These are phyloP conservation scores for Pagrus major DNA, from an alignment of 2,113 vertebrate genomes.

Conservation along the genomic window DNA sequence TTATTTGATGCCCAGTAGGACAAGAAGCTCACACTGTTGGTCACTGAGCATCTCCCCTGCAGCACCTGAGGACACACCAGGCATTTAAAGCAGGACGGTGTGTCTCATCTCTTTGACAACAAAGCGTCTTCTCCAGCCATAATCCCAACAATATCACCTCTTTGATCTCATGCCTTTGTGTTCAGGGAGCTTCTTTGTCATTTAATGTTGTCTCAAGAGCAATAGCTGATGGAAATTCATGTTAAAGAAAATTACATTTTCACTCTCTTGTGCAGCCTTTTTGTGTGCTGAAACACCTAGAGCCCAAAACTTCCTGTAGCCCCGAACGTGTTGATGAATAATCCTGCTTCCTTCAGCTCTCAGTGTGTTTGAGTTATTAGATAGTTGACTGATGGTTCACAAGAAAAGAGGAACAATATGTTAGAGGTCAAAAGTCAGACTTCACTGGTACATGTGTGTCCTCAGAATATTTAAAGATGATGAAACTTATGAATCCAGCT, in stretches of 20 bases:
- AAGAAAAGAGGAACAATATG: not conserved
- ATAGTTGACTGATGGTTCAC: not conserved
- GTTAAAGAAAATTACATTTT: slow-evolving; percentile 16
- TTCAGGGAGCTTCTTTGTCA: slow-evolving; percentile 25
- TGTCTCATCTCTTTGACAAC: slow-evolving; percentile 3
- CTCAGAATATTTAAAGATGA: no score
- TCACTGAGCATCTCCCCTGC: not conserved
- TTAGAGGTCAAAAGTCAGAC: not conserved
- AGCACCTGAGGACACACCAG: not conserved
- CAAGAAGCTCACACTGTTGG: not conserved
- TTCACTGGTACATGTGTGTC: not conserved
- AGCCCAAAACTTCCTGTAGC: not conserved
- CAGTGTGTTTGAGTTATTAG: not conserved
- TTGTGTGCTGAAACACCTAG: not conserved
- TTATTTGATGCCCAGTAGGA: not conserved
- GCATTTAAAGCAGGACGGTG: not conserved
- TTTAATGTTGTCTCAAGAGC: slow-evolving; percentile 38
- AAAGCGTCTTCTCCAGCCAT: slow-evolving; percentile 1
- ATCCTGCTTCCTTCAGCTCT: not conserved
- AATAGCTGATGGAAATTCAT: slow-evolving; percentile 32
- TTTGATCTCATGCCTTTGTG: slow-evolving; percentile 25
- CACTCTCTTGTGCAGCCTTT: not conserved
- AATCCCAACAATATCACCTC: not conserved
- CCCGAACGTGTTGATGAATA: not conserved
- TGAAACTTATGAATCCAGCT: not conserved